These are phyloP conservation scores for Trichopria drosophilae DNA, from an alignment of 2,888 invertebrate species.

Conservation along the genomic window DNA sequence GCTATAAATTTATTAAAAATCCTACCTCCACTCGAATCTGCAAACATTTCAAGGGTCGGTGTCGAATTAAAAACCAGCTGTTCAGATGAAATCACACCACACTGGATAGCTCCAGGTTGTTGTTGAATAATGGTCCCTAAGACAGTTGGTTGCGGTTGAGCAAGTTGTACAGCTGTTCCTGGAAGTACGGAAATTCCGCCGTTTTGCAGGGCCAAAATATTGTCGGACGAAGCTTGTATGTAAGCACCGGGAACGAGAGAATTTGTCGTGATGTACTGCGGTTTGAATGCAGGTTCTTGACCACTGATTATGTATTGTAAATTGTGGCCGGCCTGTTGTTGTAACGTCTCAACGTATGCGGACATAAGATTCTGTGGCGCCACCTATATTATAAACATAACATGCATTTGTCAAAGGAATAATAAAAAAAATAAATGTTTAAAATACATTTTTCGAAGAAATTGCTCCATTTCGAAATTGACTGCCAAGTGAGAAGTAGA, in stretches of 20 bases:
- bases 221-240: conserved; percentile 53
- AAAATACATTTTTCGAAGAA: too few species aligned
- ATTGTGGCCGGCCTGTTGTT: conserved; percentile 71
- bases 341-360: conserved; percentile 69
- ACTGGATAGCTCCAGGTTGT: conserved; percentile 62
- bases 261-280: conserved; percentile 53
- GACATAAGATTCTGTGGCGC: conserved; percentile 66
- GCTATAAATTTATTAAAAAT: too few species aligned
- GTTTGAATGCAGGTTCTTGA: conserved; percentile 57
- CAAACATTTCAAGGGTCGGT: conserved; percentile 68
- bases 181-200: conserved; percentile 55
- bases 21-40: conserved; percentile 60
- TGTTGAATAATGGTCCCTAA: conserved; percentile 59
- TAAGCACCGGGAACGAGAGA: conserved; percentile 53
- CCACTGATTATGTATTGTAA: conserved; percentile 76
- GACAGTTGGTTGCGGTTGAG: conserved; percentile 52
- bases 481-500: too few species aligned
- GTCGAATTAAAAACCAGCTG: conserved; percentile 67
- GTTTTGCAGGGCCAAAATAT: conserved; percentile 51
- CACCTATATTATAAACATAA: too few species aligned
- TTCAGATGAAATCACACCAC: conserved; percentile 61
- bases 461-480: too few species aligned
- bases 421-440: too few species aligned
- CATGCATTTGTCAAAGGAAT: too few species aligned
- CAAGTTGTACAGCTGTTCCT: conserved; percentile 51